Base-by-base conservation (phyloP, 1,140 invertebrate genomes). In the Arctopsyche grandis region DNA sequence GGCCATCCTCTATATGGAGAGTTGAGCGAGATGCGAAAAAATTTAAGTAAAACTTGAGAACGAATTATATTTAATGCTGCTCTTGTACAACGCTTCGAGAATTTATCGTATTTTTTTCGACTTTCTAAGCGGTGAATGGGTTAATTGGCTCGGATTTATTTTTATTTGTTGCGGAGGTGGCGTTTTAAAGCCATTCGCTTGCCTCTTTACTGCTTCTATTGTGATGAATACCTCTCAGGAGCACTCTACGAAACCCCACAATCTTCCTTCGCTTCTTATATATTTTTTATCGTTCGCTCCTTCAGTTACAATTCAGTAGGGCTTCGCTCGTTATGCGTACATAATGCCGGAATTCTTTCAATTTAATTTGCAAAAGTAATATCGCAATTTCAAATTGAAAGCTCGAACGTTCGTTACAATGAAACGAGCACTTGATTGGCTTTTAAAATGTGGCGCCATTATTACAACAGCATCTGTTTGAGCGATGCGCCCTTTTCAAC, bases 111-210 rank as follows among this genome's bases (percentile, higher is more conserved):
- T 38, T 38, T 38, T 38, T 38, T 38, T 38, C 7, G 3, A 7
- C 3, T 4, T n/a, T 52, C 48, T 52, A 52, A 29, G 26, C 29
- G 10, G 12, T 38, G 69, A 70, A 44, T 44, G 29, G 24, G 26
- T 70, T 70, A 70, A 70, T 70, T 70, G 69, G 69, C 26, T 38
- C 69, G 5, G 69, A 70, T 70, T 70, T 70, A 70, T 70, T 38
- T 70, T 70, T 70, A 70, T 70, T 70, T 70, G 24, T 29, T 44
- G 26, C 69, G 24, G 12, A 70, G 69, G 69, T 70, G 26, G 19
- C 26, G 69, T 44, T 70, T 70, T 70, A 70, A 70, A 70, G 69
- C 69, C 21, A 70, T 70, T 70, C 26, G 69, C 29, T 70, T 24
- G 60, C 21, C 21, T 22, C 60, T 70, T 70, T 70, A 26, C 69